Evolutionary conservation across 1,140 invertebrate species (phyloP).

Genomic region (Halyomorpha halys): DNA sequence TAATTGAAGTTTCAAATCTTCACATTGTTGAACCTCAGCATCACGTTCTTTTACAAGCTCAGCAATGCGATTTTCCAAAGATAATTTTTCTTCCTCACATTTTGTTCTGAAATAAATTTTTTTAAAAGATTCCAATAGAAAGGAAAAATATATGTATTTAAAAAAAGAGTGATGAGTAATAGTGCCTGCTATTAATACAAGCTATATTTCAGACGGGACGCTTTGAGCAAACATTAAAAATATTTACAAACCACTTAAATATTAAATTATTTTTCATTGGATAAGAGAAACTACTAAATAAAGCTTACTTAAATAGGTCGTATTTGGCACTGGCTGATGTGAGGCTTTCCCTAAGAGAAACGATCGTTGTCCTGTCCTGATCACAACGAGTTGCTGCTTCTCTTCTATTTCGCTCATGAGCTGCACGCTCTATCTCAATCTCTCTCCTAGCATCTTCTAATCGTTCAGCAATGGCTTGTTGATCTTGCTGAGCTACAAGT

Average conservation of each 20-base stretch:
- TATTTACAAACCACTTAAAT: too few species aligned
- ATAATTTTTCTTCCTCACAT: slow-evolving; percentile 58
- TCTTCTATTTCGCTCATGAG: slow-evolving; percentile 53
- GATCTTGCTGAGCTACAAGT: slow-evolving; percentile 64
- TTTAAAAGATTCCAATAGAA: too few species aligned
- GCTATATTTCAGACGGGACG: too few species aligned
- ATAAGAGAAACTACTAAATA: neutral
- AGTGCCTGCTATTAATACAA: too few species aligned
- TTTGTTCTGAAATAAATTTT: slow-evolving; percentile 36
- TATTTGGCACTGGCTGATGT: slow-evolving; percentile 51
- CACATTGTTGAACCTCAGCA: slow-evolving; percentile 49
- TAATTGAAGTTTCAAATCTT: slow-evolving; percentile 65
- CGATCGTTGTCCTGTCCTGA: slow-evolving; percentile 55
- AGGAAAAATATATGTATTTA: too few species aligned
- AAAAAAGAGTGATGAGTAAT: too few species aligned
- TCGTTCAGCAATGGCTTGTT: slow-evolving; percentile 67
- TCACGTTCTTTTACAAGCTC: slow-evolving; percentile 63
- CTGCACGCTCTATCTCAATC: slow-evolving; percentile 56
- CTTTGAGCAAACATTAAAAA: too few species aligned
- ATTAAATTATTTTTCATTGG: too few species aligned
- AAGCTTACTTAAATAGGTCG: slow-evolving; percentile 53
- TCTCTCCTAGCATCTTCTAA: slow-evolving; percentile 55
- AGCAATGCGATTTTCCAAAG: slow-evolving; percentile 55
- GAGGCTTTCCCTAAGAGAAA: slow-evolving; percentile 63
- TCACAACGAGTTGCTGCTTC: slow-evolving; percentile 57